These are phyloP conservation scores for Hypolimnas misippus DNA, from an alignment of 2,888 invertebrate species.

Conservation along the genomic window DNA sequence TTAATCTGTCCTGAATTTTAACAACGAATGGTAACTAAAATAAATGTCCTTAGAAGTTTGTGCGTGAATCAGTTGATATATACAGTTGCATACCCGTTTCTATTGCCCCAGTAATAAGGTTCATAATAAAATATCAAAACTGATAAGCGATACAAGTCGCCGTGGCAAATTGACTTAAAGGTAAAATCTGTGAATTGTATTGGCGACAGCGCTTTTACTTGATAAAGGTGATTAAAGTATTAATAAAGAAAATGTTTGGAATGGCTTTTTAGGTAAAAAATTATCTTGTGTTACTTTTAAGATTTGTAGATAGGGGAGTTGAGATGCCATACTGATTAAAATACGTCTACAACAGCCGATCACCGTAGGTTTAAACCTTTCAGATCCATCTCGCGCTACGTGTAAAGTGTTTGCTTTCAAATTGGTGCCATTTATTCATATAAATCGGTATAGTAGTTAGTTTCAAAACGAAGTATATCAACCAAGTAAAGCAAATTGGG, in stretches of 20 bases:
- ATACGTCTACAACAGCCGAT: no score
- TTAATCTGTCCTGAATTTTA: neutral
- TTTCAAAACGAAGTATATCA: no score
- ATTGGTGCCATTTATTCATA: no score
- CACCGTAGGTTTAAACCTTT: no score
- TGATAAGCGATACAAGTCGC: conserved; percentile 8
- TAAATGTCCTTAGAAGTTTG: neutral
- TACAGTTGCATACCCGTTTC: neutral
- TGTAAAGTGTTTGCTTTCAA: no score
- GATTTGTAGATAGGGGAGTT: no score
- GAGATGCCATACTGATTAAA: no score
- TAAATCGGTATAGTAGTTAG: no score
- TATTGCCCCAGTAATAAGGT: neutral
- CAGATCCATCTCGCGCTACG: no score
- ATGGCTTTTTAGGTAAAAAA: no score
- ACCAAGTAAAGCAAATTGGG: no score
- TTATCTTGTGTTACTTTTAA: no score
- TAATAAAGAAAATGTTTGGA: neutral
- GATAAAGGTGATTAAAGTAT: conserved; percentile 4
- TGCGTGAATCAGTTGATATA: neutral
- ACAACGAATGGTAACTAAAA: neutral
- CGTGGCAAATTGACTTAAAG: conserved; percentile 35
- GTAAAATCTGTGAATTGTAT: neutral
- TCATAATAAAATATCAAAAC: neutral
- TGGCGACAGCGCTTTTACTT: neutral